A percentile compares a stretch with the other conserved stretches of the same genome.
phyloP scores from a whole-genome alignment of 1,140 invertebrate genomes.

The Drosophila saltans region DNA sequence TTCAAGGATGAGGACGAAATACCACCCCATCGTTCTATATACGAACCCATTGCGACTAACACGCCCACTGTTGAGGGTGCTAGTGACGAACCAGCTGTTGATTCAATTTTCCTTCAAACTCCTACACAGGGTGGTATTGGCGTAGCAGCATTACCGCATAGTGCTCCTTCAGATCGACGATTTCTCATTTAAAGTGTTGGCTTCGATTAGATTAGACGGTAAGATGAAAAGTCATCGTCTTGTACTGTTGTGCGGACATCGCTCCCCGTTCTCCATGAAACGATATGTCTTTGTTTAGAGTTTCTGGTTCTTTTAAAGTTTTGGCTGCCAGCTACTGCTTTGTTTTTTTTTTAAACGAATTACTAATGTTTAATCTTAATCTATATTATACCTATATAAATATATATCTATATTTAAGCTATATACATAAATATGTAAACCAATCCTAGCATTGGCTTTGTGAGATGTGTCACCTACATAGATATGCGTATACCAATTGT shows the following conservation, averaged over 20 bases:
- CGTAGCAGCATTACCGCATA: slow-evolving; percentile 71
- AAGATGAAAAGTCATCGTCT: slow-evolving; percentile 22
- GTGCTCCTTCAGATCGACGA: slow-evolving; percentile 44
- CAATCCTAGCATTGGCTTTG: slow-evolving; percentile 46
- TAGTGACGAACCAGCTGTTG: slow-evolving; percentile 15
- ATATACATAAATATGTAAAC: slow-evolving; percentile 65
- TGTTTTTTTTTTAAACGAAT: slow-evolving; percentile 76
- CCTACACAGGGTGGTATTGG: slow-evolving; percentile 74
- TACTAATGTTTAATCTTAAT: slow-evolving; percentile 74
- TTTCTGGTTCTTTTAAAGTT: slow-evolving; percentile 45
- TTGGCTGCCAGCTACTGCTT: slow-evolving; percentile 63
- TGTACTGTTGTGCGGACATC: slow-evolving; percentile 7
- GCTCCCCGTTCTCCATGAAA: slow-evolving; percentile 9
- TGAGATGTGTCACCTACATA: slow-evolving; percentile 48
- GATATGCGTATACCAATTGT: slow-evolving; percentile 75
- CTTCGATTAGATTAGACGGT: slow-evolving; percentile 24
- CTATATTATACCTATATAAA: slow-evolving; percentile 40
- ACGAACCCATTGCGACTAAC: slow-evolving; percentile 69
- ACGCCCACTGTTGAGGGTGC: slow-evolving; percentile 32
- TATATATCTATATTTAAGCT: slow-evolving; percentile 49
- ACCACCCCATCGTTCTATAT: slow-evolving; percentile 73
- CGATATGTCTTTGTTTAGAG: slow-evolving; percentile 9
- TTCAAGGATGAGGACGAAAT: slow-evolving; percentile 80
- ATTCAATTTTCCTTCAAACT: slow-evolving; percentile 73
- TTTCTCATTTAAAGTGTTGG: slow-evolving; percentile 67